A percentile compares a stretch with the other conserved stretches of the same genome.
Conservation (phyloP, 2,888 invertebrate species). For the Watsonalla binaria region DNA sequence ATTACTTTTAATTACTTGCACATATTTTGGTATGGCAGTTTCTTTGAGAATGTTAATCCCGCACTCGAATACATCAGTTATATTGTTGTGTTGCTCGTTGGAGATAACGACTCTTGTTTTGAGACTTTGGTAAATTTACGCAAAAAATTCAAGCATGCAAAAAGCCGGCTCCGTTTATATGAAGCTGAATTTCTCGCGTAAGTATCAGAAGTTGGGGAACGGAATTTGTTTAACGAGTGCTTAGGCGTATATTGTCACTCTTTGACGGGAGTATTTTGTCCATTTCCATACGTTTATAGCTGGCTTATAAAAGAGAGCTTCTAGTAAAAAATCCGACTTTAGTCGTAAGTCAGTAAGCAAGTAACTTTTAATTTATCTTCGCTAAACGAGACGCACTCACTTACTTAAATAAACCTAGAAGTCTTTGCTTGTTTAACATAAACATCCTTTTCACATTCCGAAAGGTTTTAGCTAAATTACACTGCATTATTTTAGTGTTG, state of each 20-base stretch:
- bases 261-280: conserved; percentile 3
- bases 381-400: too few relatives aligned
- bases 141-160: conserved; percentile 4
- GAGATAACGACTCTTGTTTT: conserved; percentile 8
- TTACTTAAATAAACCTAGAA: too few relatives aligned
- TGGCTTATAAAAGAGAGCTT: too few relatives aligned
- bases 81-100: conserved; percentile 8
- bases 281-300: conserved; percentile 5
- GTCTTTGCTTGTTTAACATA: too few relatives aligned
- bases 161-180: neutral
- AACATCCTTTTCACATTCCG: too few relatives aligned
- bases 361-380: too few relatives aligned
- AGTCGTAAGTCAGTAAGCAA: too few relatives aligned
- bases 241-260: neutral
- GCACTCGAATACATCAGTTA: conserved; percentile 4
- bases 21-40: neutral
- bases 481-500: too few relatives aligned
- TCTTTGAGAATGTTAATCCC: neutral
- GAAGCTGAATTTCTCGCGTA: neutral
- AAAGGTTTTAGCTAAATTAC: too few relatives aligned
- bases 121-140: conserved; percentile 7
- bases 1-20: too few relatives aligned
- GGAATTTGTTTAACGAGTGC: neutral
- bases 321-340: too few relatives aligned
- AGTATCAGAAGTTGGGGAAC: neutral